Evolutionary conservation across 2,888 invertebrate species (phyloP).

Genomic region (Macrophya alboannulata): DNA sequence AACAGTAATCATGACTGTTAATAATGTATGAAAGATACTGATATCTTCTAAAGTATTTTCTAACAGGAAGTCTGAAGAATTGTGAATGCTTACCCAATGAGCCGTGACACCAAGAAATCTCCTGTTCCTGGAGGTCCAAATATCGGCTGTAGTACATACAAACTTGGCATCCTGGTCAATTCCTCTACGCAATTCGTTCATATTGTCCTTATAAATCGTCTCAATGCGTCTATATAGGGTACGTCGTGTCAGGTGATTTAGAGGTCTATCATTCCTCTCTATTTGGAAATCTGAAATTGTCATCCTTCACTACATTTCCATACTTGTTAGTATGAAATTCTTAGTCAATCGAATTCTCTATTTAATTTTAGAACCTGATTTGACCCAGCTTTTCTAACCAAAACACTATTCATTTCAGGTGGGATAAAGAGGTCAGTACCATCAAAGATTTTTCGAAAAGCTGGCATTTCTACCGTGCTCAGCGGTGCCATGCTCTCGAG

Average conservation of each 20-base stretch:
- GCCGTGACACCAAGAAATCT: constrained; percentile 5
- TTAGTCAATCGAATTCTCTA: no score
- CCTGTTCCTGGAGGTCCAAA: neutral
- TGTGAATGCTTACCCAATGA: neutral
- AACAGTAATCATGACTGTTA: no score
- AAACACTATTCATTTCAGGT: no score
- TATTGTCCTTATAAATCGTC: neutral
- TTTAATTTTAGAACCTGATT: no score
- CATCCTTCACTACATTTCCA: neutral
- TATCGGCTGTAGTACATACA: neutral
- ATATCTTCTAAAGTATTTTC: neutral
- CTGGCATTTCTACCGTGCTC: neutral
- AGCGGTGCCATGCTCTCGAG: neutral
- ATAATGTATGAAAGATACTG: no score
- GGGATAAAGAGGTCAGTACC: neutral
- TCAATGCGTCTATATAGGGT: neutral
- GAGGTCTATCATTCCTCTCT: neutral
- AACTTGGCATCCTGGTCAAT: neutral
- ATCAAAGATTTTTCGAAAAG: neutral
- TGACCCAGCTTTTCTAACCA: no score
- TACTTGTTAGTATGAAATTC: neutral
- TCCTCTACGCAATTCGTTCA: neutral
- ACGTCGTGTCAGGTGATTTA: neutral
- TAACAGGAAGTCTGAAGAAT: neutral
- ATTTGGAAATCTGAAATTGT: neutral